Conservation (phyloP, 2,113 vertebrate species). For the Myiopsitta monachus region DNA sequence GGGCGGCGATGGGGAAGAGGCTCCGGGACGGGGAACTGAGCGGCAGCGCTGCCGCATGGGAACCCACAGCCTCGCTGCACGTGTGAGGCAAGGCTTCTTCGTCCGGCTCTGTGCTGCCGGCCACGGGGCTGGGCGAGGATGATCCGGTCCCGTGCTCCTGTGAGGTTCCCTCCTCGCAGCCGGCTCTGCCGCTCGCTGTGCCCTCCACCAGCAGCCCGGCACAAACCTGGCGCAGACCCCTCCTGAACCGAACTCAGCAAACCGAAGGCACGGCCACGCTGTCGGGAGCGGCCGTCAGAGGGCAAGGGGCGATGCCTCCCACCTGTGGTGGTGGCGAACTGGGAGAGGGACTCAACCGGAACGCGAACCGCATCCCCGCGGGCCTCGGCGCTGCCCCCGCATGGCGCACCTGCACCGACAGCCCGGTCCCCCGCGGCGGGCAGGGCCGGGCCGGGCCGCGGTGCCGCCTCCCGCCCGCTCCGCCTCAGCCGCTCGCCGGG, state of each 20-base stretch:
- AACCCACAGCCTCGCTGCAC: neutral
- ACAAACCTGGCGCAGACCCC: accelerated
- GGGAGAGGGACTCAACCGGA: accelerated
- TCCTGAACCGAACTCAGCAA: neutral
- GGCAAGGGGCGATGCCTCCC: too few species aligned
- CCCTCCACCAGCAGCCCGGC: neutral
- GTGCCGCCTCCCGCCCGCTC: neutral
- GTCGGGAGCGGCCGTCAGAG: accelerated
- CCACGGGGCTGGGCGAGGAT: neutral
- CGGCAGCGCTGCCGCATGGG: accelerated
- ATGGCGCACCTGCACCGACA: neutral
- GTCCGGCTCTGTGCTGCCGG: accelerated
- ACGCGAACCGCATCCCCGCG: too few species aligned
- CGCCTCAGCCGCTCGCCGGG: neutral
- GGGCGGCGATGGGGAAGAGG: accelerated
- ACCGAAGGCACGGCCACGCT: accelerated
- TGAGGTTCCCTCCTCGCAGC: neutral
- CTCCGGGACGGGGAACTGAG: accelerated
- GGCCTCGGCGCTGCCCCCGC: neutral
- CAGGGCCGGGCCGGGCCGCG: neutral
- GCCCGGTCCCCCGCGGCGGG: neutral
- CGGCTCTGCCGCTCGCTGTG: accelerated
- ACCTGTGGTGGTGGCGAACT: accelerated
- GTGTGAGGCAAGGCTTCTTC: neutral
- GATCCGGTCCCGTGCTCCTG: accelerated